A percentile compares a stretch with the other conserved stretches of the same genome.
phyloP scores from a whole-genome alignment of 2,113 vertebrate species.

The Steatornis caripensis region DNA sequence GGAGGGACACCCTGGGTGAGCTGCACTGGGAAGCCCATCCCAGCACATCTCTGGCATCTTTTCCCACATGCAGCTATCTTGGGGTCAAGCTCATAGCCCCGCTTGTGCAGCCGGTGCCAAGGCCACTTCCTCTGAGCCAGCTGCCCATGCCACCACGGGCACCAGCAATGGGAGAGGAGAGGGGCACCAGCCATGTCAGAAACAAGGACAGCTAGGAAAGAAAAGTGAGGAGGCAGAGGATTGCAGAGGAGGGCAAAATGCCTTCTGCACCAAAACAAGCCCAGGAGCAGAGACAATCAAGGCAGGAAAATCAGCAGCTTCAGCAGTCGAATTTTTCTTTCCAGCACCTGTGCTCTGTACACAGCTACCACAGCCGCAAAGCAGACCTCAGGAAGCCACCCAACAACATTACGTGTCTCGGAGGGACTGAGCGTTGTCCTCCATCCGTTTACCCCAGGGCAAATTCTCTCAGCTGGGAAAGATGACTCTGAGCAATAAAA shows the following conservation, averaged over 20 bases:
- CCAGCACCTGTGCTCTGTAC: neutral
- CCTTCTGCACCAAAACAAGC: neutral
- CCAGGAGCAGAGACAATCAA: neutral
- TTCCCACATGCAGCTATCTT: neutral
- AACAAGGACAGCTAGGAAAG: neutral
- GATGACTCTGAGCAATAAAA: neutral
- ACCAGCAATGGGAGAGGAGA: neutral
- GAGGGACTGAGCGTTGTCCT: neutral
- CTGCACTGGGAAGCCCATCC: neutral
- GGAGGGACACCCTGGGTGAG: neutral
- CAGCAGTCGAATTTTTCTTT: neutral
- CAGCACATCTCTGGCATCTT: rapidly evolving
- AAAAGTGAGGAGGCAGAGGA: neutral
- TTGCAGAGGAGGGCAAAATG: neutral
- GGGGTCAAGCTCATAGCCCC: neutral
- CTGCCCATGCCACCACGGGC: neutral
- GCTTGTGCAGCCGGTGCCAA: neutral
- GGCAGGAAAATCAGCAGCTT: neutral
- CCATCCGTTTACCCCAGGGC: neutral
- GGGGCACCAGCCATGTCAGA: neutral
- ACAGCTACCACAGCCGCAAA: neutral
- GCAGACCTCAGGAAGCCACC: neutral
- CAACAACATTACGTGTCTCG: rapidly evolving
- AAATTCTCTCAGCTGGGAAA: neutral
- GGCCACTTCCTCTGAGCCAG: neutral